Evolutionary conservation across 2,113 vertebrate genomes (phyloP).

Genomic region (Caracal caracal): DNA sequence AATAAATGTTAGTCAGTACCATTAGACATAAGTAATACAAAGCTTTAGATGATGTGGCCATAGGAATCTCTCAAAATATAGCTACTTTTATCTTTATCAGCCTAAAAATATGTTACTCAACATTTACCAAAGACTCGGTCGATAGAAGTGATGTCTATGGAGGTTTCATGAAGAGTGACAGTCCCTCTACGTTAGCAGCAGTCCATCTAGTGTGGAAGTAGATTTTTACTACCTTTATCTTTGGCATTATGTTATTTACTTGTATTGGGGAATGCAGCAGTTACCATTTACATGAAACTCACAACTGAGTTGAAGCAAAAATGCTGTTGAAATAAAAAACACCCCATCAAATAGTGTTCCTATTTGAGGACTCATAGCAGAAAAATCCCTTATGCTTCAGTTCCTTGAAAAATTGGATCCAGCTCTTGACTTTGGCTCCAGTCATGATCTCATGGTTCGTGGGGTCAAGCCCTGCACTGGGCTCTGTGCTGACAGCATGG

Average conservation of each 20-base stretch:
- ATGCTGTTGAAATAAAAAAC: background rate
- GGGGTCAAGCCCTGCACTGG: no score
- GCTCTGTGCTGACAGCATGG: no score
- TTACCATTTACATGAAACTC: background rate
- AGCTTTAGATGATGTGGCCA: background rate
- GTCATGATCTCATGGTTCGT: no score
- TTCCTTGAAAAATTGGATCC: background rate
- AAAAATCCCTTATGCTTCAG: background rate
- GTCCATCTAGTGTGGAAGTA: no score
- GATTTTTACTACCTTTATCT: background rate
- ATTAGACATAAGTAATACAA: background rate
- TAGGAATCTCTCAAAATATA: background rate
- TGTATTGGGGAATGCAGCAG: background rate
- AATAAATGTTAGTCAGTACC: background rate
- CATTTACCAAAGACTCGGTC: background rate
- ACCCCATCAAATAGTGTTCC: background rate
- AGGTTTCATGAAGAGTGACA: background rate
- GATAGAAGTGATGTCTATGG: background rate
- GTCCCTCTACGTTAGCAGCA: background rate
- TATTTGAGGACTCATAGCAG: background rate
- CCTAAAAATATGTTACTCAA: background rate
- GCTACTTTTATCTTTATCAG: slow-evolving; percentile 24
- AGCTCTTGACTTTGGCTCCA: no score
- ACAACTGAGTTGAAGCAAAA: background rate
- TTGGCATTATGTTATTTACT: background rate